These are phyloP conservation scores for Aleadryas rufinucha DNA, from an alignment of 2,113 vertebrate species.

Conservation along the genomic window DNA sequence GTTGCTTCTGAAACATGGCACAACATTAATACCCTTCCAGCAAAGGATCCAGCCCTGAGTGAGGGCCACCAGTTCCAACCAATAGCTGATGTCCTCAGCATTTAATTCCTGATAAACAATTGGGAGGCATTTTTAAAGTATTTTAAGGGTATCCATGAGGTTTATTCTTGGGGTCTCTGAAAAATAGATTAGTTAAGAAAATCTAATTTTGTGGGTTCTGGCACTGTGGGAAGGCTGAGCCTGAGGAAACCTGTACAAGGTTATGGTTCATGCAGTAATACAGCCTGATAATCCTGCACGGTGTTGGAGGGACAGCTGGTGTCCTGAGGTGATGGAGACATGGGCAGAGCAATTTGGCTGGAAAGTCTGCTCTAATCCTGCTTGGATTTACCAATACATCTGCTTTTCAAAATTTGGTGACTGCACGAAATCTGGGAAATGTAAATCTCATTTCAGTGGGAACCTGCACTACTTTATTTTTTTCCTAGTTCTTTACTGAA, in stretches of 20 bases:
- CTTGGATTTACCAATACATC: background rate
- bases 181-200: background rate
- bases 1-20: background rate
- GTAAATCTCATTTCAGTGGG: background rate
- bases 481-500: background rate
- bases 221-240: background rate
- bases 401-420: background rate
- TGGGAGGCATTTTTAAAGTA: background rate
- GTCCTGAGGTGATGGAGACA: background rate
- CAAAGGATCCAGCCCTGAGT: background rate
- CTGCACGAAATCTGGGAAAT: background rate
- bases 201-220: background rate
- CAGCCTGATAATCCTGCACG: background rate
- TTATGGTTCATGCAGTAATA: background rate
- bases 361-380: background rate
- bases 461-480: background rate
- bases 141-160: background rate
- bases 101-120: background rate
- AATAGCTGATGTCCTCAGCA: background rate
- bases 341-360: background rate
- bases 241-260: background rate
- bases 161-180: background rate
- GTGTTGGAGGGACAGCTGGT: background rate
- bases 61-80: background rate
- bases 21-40: background rate